Conservation (phyloP, 2,113 vertebrate species). For the Zosterops borbonicus region DNA sequence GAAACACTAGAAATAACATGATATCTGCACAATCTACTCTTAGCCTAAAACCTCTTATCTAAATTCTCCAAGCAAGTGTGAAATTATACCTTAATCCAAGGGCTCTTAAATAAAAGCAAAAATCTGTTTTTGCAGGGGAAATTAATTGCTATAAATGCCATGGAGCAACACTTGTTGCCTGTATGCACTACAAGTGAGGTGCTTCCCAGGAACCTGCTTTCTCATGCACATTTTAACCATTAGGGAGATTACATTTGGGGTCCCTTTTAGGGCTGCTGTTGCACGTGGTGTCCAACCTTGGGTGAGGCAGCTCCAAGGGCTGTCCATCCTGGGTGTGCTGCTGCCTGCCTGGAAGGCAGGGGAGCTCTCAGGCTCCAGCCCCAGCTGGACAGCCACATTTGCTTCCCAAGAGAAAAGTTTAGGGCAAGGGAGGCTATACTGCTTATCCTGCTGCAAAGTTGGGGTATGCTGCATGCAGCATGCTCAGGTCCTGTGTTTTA, state of each 20-base stretch:
- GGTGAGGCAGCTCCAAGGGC: neutral
- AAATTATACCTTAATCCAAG: neutral
- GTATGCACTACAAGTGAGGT: neutral
- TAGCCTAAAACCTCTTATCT: neutral
- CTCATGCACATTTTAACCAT: neutral
- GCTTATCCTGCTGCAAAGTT: neutral
- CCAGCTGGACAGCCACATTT: rapidly evolving
- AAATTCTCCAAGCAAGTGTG: neutral
- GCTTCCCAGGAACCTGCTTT: neutral
- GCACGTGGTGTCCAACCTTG: rapidly evolving
- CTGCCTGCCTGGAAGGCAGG: neutral
- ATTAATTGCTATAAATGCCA: neutral
- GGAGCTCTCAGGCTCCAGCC: neutral
- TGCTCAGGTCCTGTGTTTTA: neutral
- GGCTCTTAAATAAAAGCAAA: neutral
- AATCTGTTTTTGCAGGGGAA: neutral
- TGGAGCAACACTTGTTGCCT: neutral
- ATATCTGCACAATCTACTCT: neutral
- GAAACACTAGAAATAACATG: neutral
- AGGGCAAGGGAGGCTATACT: neutral
- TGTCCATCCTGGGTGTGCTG: neutral
- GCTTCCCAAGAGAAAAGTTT: neutral
- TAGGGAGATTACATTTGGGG: neutral
- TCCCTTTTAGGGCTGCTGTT: neutral
- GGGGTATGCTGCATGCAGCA: rapidly evolving